Base-by-base conservation (phyloP, 2,113 vertebrate genomes). In the Sinosuthora webbiana region DNA sequence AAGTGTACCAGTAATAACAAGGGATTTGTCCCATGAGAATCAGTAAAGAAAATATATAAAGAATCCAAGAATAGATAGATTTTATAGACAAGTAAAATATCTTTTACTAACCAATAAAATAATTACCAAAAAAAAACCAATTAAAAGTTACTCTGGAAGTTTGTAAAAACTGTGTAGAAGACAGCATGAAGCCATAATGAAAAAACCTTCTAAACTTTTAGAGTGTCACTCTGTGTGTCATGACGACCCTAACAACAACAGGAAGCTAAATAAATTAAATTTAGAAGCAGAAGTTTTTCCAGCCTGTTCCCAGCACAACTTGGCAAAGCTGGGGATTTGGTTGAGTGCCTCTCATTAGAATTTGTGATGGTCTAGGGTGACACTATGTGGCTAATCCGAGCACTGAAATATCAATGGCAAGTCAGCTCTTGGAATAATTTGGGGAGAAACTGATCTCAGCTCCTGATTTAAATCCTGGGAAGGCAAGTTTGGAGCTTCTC, bases 321-420 rank as follows among this genome's bases (percentile, higher is more conserved):
- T 59, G 47, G 74, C 41, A 22, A 68, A 75, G 28, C 25, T 62
- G 64, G 16, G 27, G 33, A 39, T 75, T 70, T 14, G 14, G 15
- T 11, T 37, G 82, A 60, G 78, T n/a, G 76, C 23, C 44, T 96
- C 83, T 67, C 41, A 30, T 39, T 47, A 70, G 60, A 5, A 56
- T 86, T 94, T 97, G 55, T 78, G 71, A 63, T 62, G 96, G 96
- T 97, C 87, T 97, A 97, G 95, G 87, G 97, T 97, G 97, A 97
- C 97, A 97, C 97, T 97, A n/a, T 91, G 96, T 97, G 97, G 97
- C 88, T 96, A 94, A 96, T 88, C 60, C 15, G 42, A 89, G 96
- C 94, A 97, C 87, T 96, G 85, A 96, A 94, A 56, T 60, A 86
- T 14, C 71, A 35, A 37, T 21, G 83, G 53, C 45, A 17, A 83